These are phyloP conservation scores for Ochropleura leucogaster DNA, from an alignment of 2,888 invertebrate genomes.

Conservation along the genomic window DNA sequence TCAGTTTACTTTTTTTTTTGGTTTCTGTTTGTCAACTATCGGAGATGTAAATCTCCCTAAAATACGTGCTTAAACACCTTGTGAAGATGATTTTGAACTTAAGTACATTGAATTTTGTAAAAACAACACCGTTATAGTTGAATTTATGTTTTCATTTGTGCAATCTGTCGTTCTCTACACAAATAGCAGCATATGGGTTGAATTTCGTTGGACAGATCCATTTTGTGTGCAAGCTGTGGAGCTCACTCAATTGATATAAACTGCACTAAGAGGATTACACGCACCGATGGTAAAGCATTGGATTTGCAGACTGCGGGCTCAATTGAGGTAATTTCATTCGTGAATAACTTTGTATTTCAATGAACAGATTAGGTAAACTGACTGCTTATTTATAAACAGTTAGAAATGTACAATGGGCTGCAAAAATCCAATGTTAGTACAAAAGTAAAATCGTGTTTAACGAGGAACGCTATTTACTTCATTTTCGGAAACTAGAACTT, in stretches of 20 bases:
- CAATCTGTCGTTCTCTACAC: not conserved
- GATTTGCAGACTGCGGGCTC: conserved; percentile 16
- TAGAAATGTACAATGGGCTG: not conserved
- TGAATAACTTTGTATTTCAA: conserved; percentile 13
- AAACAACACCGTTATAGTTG: not conserved
- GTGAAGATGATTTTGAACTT: not conserved
- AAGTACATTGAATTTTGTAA: not conserved
- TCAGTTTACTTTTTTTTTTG: too few species aligned
- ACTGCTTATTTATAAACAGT: not conserved
- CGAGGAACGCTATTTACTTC: too few species aligned
- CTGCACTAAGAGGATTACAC: conserved; percentile 61
- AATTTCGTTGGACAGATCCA: conserved; percentile 29
- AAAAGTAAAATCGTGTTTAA: too few species aligned
- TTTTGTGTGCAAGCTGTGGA: conserved; percentile 23
- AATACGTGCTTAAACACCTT: too few species aligned
- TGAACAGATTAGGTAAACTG: not conserved
- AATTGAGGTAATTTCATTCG: conserved; percentile 48
- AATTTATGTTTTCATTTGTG: not conserved
- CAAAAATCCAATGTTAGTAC: too few species aligned
- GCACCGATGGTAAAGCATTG: conserved; percentile 28
- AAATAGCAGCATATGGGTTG: not conserved
- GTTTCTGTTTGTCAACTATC: too few species aligned
- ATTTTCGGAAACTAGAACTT: too few species aligned
- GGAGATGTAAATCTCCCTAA: too few species aligned
- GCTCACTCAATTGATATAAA: conserved; percentile 55